Evolutionary conservation across 2,797 vertebrate genomes (phyloP).

Genomic region (Sorex maritimensis): DNA sequence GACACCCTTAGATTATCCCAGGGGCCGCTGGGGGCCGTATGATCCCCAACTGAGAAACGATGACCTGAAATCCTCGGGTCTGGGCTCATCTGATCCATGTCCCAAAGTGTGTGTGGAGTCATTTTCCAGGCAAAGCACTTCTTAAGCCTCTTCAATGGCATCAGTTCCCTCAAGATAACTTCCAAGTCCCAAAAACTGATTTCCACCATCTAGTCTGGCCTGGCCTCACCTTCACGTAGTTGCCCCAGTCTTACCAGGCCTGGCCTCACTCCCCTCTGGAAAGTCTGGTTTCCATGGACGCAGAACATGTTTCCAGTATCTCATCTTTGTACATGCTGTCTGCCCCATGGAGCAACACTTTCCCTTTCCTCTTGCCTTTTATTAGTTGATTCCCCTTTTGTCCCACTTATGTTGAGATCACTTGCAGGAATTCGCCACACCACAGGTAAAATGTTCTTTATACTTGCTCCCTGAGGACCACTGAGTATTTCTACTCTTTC

Average conservation of each 20-base stretch:
- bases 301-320: background rate
- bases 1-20: no score
- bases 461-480: background rate
- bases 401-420: background rate
- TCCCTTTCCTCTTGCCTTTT: background rate
- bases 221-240: background rate
- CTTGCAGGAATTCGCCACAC: background rate
- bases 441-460: background rate
- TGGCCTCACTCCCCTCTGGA: background rate
- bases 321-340: background rate
- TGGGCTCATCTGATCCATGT: background rate
- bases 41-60: no score
- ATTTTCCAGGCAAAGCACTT: constrained; percentile 51
- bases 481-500: background rate
- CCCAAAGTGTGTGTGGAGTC: background rate
- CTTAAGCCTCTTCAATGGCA: background rate
- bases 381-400: background rate
- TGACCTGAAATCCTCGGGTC: background rate
- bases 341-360: background rate
- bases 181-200: background rate
- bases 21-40: no score
- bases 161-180: background rate
- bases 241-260: background rate
- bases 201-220: background rate
- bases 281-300: no score